Percentiles rank a stretch among this genome's conserved stretches.
These are phyloP conservation scores for Biston betularia DNA, from an alignment of 2,888 invertebrate genomes.

Conservation along the genomic window DNA sequence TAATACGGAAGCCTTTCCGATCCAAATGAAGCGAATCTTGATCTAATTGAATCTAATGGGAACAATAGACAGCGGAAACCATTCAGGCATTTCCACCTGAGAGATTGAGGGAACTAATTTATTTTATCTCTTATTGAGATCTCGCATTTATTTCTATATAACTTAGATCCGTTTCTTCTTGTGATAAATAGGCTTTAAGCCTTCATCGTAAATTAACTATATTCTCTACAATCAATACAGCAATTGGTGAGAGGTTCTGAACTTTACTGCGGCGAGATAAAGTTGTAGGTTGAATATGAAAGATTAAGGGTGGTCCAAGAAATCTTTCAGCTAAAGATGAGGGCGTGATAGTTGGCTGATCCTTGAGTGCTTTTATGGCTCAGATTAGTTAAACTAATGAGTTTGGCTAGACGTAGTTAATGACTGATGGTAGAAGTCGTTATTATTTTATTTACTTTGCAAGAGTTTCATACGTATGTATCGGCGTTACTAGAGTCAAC, in stretches of 20 bases:
- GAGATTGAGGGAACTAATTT: slow-evolving; percentile 42
- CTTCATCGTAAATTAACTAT: slow-evolving; percentile 43
- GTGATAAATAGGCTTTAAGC: slow-evolving; percentile 41
- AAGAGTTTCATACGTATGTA: not conserved
- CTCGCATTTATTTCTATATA: slow-evolving; percentile 40
- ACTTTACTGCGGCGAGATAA: slow-evolving; percentile 9
- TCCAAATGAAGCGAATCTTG: slow-evolving; percentile 13
- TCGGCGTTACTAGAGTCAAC: no score
- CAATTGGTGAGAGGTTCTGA: slow-evolving; percentile 4
- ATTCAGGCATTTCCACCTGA: slow-evolving; percentile 30
- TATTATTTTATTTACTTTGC: not conserved
- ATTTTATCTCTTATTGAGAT: slow-evolving; percentile 40
- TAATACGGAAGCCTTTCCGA: slow-evolving; percentile 6
- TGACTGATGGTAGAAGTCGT: not conserved
- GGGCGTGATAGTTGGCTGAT: slow-evolving; percentile 41
- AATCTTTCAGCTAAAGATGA: slow-evolving; percentile 40
- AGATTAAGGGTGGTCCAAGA: slow-evolving; percentile 14
- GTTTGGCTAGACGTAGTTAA: slow-evolving; percentile 17
- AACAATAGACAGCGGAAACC: slow-evolving; percentile 22
- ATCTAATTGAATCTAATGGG: slow-evolving; percentile 22
- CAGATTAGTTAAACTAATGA: slow-evolving; percentile 29
- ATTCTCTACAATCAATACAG: slow-evolving; percentile 31
- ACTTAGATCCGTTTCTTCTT: slow-evolving; percentile 36
- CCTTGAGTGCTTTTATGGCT: slow-evolving; percentile 33
- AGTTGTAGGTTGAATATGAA: slow-evolving; percentile 5